These are phyloP conservation scores for Petaurus breviceps DNA, from an alignment of 2,113 vertebrate genomes.

Conservation along the genomic window DNA sequence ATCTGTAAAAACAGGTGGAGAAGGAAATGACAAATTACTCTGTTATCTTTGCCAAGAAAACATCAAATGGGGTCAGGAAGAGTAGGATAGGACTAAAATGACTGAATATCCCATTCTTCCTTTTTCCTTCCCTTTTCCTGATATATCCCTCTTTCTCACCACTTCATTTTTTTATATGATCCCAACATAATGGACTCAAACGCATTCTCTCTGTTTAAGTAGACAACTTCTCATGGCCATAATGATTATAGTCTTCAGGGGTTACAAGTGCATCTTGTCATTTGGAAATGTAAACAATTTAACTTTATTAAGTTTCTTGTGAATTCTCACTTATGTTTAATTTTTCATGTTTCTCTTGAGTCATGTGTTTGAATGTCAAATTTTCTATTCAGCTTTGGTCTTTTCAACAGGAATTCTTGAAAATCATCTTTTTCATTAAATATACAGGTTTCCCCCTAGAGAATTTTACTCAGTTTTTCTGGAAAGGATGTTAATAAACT, in stretches of 20 bases:
- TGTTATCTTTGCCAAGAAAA: too few relatives aligned
- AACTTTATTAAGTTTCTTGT: not conserved
- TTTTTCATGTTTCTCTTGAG: not conserved
- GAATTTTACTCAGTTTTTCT: not conserved
- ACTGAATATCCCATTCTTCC: not conserved
- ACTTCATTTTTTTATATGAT: not conserved
- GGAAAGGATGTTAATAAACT: not conserved
- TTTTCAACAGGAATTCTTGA: not conserved
- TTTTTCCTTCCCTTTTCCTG: not conserved
- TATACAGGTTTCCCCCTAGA: not conserved
- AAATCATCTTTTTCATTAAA: not conserved
- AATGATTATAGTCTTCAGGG: not conserved
- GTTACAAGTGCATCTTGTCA: not conserved
- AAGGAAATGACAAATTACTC: too few relatives aligned
- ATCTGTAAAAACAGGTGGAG: too few relatives aligned
- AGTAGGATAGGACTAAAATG: too few relatives aligned
- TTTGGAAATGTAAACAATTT: too few relatives aligned
- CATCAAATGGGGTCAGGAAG: too few relatives aligned
- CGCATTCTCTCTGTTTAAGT: not conserved
- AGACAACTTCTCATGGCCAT: not conserved
- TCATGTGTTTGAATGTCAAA: not conserved
- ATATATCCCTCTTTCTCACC: not conserved
- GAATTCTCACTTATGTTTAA: not conserved
- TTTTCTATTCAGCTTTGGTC: not conserved
- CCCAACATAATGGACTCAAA: not conserved